Evolutionary conservation across 1,140 invertebrate genomes (phyloP).

Genomic region (Maconellicoccus hirsutus): DNA sequence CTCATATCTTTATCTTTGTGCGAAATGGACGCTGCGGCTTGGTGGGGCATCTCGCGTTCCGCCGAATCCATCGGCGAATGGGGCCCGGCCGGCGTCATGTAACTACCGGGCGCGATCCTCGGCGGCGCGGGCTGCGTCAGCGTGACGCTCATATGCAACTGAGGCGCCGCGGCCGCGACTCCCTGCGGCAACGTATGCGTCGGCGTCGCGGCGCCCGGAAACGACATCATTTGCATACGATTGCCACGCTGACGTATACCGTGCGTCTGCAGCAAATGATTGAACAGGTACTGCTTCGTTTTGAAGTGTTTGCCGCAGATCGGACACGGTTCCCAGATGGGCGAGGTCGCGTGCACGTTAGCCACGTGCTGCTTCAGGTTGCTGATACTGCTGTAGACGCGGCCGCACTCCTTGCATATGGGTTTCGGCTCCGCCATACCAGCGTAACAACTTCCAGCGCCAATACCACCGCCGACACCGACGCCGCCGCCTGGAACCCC

Average conservation of each 20-base stretch:
- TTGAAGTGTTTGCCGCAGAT: conserved; percentile 54
- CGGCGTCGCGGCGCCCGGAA: conserved; percentile 14
- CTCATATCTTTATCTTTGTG: conserved; percentile 6
- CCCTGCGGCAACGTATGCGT: background rate
- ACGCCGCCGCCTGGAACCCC: conserved; percentile 19
- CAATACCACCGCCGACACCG: conserved; percentile 24
- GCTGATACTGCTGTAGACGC: conserved; percentile 50
- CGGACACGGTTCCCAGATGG: conserved; percentile 48
- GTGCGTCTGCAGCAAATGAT: conserved; percentile 54
- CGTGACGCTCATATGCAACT: conserved; percentile 34
- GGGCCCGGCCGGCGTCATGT: background rate
- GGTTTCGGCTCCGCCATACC: conserved; percentile 37
- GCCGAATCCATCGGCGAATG: background rate
- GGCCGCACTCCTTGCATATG: conserved; percentile 52
- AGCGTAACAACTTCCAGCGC: conserved; percentile 25
- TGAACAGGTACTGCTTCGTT: conserved; percentile 56
- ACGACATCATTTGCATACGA: conserved; percentile 31
- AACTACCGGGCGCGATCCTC: background rate
- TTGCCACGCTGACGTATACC: conserved; percentile 45
- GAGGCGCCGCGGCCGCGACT: conserved; percentile 27
- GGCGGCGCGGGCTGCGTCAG: conserved; percentile 34
- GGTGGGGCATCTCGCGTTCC: background rate
- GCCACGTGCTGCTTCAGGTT: conserved; percentile 61
- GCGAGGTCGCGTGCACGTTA: conserved; percentile 53
- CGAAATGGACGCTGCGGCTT: background rate